Evolutionary conservation across 2,113 vertebrate genomes (phyloP).

Genomic region (Pimephales promelas): DNA sequence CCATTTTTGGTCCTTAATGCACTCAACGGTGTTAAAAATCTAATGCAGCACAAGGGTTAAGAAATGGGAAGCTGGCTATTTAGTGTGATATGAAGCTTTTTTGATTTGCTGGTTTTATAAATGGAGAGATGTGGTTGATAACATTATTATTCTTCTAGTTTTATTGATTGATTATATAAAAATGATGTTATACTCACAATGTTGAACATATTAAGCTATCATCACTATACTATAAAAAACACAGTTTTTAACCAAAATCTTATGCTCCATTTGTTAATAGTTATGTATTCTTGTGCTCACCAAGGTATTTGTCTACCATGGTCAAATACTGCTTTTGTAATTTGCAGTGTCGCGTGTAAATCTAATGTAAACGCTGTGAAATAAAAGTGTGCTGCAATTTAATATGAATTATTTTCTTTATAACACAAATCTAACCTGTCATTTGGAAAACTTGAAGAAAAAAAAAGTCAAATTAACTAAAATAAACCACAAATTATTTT

Average conservation of each 20-base stretch:
- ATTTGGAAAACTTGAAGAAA: constrained; percentile 6
- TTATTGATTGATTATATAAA: background rate
- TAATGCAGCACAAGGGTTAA: too few relatives aligned
- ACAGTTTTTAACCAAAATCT: background rate
- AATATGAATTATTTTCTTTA: too few relatives aligned
- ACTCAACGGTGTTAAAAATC: too few relatives aligned
- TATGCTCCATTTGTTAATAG: background rate
- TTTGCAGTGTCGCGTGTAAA: background rate
- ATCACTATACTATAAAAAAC: background rate
- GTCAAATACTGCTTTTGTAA: constrained; percentile 15
- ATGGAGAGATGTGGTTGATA: background rate
- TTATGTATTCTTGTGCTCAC: background rate
- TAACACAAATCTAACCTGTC: background rate
- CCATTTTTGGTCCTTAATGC: too few relatives aligned
- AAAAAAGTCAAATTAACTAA: background rate
- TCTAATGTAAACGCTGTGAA: background rate
- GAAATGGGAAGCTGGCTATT: background rate
- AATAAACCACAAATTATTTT: constrained; percentile 29
- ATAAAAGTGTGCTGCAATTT: constrained; percentile 2
- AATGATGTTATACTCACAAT: background rate
- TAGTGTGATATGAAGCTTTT: background rate
- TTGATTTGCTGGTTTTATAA: background rate
- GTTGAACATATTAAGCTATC: background rate
- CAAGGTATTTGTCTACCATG: background rate
- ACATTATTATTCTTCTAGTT: background rate